Conservation (phyloP, 2,888 invertebrate species). For the Drosophila niveifrons region DNA sequence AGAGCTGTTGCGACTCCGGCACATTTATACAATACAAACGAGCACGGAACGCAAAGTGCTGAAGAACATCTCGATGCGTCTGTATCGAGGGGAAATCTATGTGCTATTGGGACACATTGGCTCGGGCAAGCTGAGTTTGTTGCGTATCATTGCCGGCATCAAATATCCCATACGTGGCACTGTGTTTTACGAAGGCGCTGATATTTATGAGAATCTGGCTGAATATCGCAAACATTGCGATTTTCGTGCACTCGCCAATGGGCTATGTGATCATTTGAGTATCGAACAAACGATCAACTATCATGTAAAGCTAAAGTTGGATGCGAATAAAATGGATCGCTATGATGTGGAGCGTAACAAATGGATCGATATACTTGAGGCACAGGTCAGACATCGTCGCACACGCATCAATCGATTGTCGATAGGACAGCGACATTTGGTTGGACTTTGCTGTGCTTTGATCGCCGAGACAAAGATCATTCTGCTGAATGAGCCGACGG, state of each 20-base stretch:
- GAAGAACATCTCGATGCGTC: constrained; percentile 72
- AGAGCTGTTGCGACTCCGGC: constrained; percentile 58
- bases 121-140: constrained; percentile 95
- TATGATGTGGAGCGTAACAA: constrained; percentile 87
- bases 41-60: constrained; percentile 51
- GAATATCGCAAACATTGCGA: constrained; percentile 88
- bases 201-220: constrained; percentile 87
- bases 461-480: constrained; percentile 88
- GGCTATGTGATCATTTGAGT: constrained; percentile 91
- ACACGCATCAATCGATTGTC: constrained; percentile 87
- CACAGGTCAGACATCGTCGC: constrained; percentile 87
- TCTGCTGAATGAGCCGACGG: constrained; percentile 78
- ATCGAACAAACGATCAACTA: constrained; percentile 93
- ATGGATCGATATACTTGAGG: constrained; percentile 88
- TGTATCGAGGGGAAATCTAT: constrained; percentile 77
- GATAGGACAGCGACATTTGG: constrained; percentile 90
- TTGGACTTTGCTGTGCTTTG: constrained; percentile 90
- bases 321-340: constrained; percentile 77
- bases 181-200: constrained; percentile 64
- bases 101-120: constrained; percentile 91
- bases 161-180: constrained; percentile 86
- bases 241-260: constrained; percentile 92
- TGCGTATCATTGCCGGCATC: constrained; percentile 94
- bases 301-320: constrained; percentile 89
- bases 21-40: constrained; percentile 60